phyloP scores from a whole-genome alignment of 30 jellyfish, hydroid and myxozoan genomes.

The Pseudorhiza aurosa region DNA sequence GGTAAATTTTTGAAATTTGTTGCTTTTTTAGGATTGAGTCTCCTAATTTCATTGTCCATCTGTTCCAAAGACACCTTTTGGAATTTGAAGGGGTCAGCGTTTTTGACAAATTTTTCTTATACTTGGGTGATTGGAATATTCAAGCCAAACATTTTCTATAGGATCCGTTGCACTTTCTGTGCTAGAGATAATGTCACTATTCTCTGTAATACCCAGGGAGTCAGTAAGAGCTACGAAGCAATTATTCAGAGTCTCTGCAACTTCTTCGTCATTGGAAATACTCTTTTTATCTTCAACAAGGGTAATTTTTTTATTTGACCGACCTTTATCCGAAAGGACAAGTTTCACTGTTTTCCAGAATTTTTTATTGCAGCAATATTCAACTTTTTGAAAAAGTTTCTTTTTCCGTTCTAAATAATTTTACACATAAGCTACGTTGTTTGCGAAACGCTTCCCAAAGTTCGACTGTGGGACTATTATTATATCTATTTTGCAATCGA shows the following conservation, averaged over 20 bases:
- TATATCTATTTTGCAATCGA: constrained; percentile 5
- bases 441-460: constrained; percentile 23
- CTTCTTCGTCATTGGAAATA: neutral
- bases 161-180: constrained; percentile 8
- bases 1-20: neutral
- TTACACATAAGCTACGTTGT: constrained; percentile 9
- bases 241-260: neutral
- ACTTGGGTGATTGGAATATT: constrained; percentile 1
- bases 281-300: neutral
- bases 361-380: neutral
- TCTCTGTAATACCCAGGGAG: neutral
- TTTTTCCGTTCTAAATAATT: constrained; percentile 27
- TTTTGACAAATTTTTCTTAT: neutral
- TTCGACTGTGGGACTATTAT: neutral
- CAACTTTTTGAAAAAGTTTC: constrained; percentile 12
- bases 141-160: neutral
- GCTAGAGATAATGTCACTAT: neutral
- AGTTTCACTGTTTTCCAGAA: constrained; percentile 24
- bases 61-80: neutral
- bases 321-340: constrained; percentile 6
- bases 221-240: neutral
- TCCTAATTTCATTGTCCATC: neutral
- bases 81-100: neutral
- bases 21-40: constrained; percentile 9
- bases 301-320: neutral